Conservation (phyloP, 1,140 invertebrate species). For the Psilanteris sp. region DNA sequence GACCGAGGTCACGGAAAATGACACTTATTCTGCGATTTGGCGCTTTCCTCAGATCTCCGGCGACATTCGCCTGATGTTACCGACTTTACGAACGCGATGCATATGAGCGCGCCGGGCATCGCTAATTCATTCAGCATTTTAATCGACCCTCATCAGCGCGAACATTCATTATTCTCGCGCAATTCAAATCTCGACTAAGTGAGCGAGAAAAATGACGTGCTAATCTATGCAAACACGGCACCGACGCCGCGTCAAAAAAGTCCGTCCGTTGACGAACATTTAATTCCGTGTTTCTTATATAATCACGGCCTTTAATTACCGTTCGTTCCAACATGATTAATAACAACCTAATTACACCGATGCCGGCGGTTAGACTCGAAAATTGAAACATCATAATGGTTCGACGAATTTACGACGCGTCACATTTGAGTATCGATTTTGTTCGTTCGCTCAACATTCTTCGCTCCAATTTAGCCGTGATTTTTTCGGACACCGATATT, state of each 20-base stretch:
- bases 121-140: slow-evolving; percentile 42
- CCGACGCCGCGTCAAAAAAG: neutral
- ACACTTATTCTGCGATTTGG: slow-evolving; percentile 45
- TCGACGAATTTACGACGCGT: no score
- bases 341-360: no score
- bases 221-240: slow-evolving; percentile 9
- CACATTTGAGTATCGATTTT: no score
- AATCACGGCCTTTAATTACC: no score
- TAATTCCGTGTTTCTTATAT: no score
- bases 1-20: slow-evolving; percentile 19
- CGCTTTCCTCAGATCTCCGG: slow-evolving; percentile 33
- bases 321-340: no score
- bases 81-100: slow-evolving; percentile 35
- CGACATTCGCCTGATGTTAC: slow-evolving; percentile 4
- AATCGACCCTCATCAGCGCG: slow-evolving; percentile 18
- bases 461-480: no score
- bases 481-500: no score
- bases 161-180: slow-evolving; percentile 32
- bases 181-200: slow-evolving; percentile 6
- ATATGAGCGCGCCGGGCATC: slow-evolving; percentile 16
- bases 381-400: no score
- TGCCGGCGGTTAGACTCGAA: no score
- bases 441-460: no score
- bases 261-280: neutral
- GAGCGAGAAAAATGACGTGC: slow-evolving; percentile 10